Percentiles rank a stretch among this genome's conserved stretches.
These are phyloP conservation scores for Hydra vulgaris DNA, from an alignment of 30 jellyfish, hydroid and myxozoan genomes.

Conservation along the genomic window DNA sequence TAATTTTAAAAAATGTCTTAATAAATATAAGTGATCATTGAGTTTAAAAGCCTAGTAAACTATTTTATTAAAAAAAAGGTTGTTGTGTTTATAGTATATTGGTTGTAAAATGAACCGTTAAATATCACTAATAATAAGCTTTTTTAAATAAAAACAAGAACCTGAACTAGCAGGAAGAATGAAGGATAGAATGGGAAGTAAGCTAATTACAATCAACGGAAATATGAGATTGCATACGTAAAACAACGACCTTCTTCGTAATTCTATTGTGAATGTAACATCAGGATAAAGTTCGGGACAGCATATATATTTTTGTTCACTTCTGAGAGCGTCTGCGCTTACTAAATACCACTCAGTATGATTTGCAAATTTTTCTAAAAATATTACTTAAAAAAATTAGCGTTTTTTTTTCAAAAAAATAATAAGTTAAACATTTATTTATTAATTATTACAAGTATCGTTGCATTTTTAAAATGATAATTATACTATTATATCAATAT, in stretches of 20 bases:
- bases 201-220: conserved; percentile 61
- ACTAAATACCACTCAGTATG: conserved; percentile 49
- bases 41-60: no score
- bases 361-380: conserved; percentile 5
- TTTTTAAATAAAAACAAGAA: neutral
- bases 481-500: no score
- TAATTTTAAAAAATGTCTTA: no score
- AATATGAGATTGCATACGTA: conserved; percentile 58
- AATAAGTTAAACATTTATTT: no score
- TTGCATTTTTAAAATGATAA: no score
- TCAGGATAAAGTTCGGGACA: conserved; percentile 49
- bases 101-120: no score
- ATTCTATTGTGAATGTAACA: conserved; percentile 31
- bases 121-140: no score
- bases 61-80: no score
- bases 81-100: no score
- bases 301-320: conserved; percentile 22
- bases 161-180: conserved; percentile 80
- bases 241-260: conserved; percentile 47
- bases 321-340: conserved; percentile 28
- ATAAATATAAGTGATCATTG: no score
- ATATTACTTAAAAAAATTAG: neutral
- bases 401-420: no score
- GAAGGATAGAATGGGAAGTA: conserved; percentile 52
- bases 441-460: no score